Base-by-base conservation (phyloP, 2,797 vertebrate genomes). In the Echiichthys vipera region DNA sequence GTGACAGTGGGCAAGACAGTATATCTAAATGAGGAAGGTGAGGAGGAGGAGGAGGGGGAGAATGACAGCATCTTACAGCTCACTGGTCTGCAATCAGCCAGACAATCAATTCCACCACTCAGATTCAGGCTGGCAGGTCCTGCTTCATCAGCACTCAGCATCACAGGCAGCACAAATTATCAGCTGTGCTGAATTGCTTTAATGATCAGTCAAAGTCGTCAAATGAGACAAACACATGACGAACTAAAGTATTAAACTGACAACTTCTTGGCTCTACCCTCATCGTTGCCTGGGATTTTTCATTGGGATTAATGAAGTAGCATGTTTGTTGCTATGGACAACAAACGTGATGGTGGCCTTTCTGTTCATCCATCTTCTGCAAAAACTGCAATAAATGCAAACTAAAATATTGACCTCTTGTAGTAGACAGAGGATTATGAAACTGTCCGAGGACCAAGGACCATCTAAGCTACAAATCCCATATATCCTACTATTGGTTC, bases 81-180 rank as follows among this genome's bases (percentile, higher is more conserved):
- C 88, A 85, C 72, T 87, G 88, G 77, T 87, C 80, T 81, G 88
- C 88, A 93, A 91, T 88, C 81, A 76, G 65, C 32, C 70, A 63
- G 62, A 64, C 77, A 83, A 90, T 91, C 85, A 86, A 88, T 90
- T 88, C 70, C 84, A 84, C 46, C 65, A 74, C 68, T 82, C 81
- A 66, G 66, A 80, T 61, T 53, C 78, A 65, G 71, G 27, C 47
- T 77, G 77, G 61, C 83, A 77, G 79, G 67, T 76, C 43, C 46
- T 17, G 72, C 73, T 70, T 78, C 76, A 54, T 15, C 30, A 20
- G 27, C 63, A 65, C 70, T 6, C 58, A 69, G 56, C 70, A 3
- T 68, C 77, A 70, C 54, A 40, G 27, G 58, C 56, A 42, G 37
- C 17, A 20, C 12, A 37, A 51, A 62, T 84, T 43, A 84, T 57